Evolutionary conservation across 1,140 invertebrate genomes (phyloP).

Genomic region (Temnothorax nylanderi): DNA sequence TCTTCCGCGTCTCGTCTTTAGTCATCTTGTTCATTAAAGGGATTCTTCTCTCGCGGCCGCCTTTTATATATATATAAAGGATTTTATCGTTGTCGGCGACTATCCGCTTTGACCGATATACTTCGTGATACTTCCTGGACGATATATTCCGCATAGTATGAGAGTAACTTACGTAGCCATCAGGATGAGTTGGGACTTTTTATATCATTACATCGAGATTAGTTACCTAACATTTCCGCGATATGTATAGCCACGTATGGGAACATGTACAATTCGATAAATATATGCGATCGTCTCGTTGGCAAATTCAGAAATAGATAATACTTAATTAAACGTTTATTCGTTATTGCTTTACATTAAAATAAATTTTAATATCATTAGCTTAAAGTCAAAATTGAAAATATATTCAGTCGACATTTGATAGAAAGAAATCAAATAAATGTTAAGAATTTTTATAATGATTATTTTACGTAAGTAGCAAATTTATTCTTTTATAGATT

Average conservation of each 20-base stretch:
- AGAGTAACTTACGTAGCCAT: neutral
- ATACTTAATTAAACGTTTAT: neutral
- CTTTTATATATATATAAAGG: neutral
- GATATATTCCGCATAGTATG: conserved; percentile 15
- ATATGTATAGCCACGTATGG: neutral
- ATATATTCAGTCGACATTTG: neutral
- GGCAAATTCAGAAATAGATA: neutral
- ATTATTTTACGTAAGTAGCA: neutral
- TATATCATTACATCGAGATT: neutral
- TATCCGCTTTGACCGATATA: neutral
- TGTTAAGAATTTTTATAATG: neutral
- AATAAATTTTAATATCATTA: neutral
- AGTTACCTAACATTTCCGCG: conserved; percentile 36
- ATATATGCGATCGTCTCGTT: neutral
- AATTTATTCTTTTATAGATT: neutral
- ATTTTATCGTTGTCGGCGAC: neutral
- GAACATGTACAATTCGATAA: neutral
- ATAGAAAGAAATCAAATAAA: neutral
- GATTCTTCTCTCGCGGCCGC: neutral
- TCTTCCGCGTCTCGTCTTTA: neutral
- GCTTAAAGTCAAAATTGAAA: neutral
- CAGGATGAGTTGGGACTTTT: conserved; percentile 11
- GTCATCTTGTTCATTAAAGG: conserved; percentile 43
- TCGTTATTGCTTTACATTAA: neutral
- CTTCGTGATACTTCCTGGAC: conserved; percentile 1